A percentile compares a stretch with the other conserved stretches of the same genome.
Evolutionary conservation across 2,888 invertebrate species (phyloP).

Genomic region (Spodoptera littoralis): DNA sequence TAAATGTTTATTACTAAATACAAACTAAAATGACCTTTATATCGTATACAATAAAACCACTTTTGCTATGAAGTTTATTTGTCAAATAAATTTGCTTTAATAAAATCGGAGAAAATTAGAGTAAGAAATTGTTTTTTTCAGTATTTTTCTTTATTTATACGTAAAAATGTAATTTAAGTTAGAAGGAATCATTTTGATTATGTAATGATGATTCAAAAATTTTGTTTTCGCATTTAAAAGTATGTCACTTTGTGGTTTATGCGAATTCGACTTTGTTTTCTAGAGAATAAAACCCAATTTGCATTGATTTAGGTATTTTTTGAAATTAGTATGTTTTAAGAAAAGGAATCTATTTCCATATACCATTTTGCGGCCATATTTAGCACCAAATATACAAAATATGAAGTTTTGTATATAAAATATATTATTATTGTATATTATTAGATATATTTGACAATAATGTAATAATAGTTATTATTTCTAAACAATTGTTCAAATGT

Average conservation of each 20-base stretch:
- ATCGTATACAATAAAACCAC: slow-evolving; percentile 4
- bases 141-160: slow-evolving; percentile 40
- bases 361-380: slow-evolving; percentile 50
- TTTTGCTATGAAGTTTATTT: slow-evolving; percentile 1
- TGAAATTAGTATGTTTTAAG: background rate
- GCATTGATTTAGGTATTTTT: background rate
- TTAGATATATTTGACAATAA: slow-evolving; percentile 39
- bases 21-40: slow-evolving; percentile 8
- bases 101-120: slow-evolving; percentile 15
- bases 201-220: too few relatives aligned
- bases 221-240: too few relatives aligned
- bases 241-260: background rate
- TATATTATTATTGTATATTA: slow-evolving; percentile 36
- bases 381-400: slow-evolving; percentile 54
- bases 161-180: slow-evolving; percentile 12
- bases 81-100: slow-evolving; percentile 1
- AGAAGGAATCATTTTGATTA: slow-evolving; percentile 6
- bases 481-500: slow-evolving; percentile 24
- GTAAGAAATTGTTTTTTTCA: slow-evolving; percentile 29
- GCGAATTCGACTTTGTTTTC: background rate
- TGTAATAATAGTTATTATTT: slow-evolving; percentile 13
- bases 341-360: slow-evolving; percentile 17
- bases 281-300: background rate
- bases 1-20: too few relatives aligned
- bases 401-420: slow-evolving; percentile 41